phyloP scores from a whole-genome alignment of 2,797 vertebrate genomes.

The Ctenopoma multispine region DNA sequence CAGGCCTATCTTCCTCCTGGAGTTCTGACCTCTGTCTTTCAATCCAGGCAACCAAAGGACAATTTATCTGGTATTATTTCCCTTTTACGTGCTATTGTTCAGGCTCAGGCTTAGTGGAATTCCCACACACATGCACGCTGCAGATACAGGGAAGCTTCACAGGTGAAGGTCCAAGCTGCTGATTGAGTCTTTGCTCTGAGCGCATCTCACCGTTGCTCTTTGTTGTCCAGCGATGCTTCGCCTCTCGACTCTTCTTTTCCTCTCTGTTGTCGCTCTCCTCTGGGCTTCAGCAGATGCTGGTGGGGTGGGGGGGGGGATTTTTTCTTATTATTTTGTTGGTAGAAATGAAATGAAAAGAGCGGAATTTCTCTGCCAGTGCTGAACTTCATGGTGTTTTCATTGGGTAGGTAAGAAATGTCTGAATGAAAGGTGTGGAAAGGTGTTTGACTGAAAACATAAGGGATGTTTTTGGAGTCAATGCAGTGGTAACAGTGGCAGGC shows the following conservation, averaged over 20 bases:
- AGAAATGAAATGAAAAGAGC: slow-evolving; percentile 30
- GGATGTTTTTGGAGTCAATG: neutral
- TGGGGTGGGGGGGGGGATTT: slow-evolving; percentile 1
- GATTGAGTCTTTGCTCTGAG: slow-evolving; percentile 51
- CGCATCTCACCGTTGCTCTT: slow-evolving; percentile 53
- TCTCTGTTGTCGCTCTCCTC: slow-evolving; percentile 27
- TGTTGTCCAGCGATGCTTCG: slow-evolving; percentile 60
- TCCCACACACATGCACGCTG: too few relatives aligned
- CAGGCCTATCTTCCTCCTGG: slow-evolving; percentile 20
- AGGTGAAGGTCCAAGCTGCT: slow-evolving; percentile 44
- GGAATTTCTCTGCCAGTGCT: slow-evolving; percentile 27
- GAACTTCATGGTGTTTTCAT: neutral
- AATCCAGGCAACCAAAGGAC: slow-evolving; percentile 2
- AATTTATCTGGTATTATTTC: slow-evolving; percentile 31
- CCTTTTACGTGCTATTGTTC: neutral
- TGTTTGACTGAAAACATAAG: neutral
- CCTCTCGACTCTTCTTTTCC: slow-evolving; percentile 24
- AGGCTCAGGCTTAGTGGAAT: neutral
- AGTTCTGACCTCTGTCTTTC: slow-evolving; percentile 40
- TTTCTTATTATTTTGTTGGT: slow-evolving; percentile 38
- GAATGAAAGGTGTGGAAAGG: slow-evolving; percentile 9
- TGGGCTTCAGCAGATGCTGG: slow-evolving; percentile 25
- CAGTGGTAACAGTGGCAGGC: fast-evolving
- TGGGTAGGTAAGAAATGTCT: slow-evolving; percentile 4
- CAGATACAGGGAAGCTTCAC: neutral